Evolutionary conservation across 1,140 invertebrate species (phyloP).

Genomic region (Macrostomum lignano): DNA sequence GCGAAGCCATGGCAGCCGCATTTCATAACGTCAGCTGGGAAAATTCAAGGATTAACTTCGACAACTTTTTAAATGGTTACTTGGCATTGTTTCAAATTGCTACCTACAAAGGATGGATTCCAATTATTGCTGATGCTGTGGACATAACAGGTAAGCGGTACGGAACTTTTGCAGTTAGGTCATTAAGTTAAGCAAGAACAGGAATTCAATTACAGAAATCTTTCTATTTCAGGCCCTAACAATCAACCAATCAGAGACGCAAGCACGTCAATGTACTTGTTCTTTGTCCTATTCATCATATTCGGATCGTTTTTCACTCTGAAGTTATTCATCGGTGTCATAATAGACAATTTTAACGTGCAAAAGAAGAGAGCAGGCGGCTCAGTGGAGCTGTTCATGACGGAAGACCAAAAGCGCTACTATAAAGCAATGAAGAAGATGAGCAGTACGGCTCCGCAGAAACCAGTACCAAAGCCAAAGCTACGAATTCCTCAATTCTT

Average conservation of each 20-base stretch:
- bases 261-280: conserved; percentile 84
- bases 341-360: conserved; percentile 93
- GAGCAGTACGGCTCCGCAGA: conserved; percentile 83
- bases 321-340: conserved; percentile 87
- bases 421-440: conserved; percentile 99
- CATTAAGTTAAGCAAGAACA: conserved; percentile 78
- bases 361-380: conserved; percentile 95
- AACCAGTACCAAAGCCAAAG: conserved; percentile 72
- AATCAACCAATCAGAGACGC: conserved; percentile 69
- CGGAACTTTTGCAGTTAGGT: conserved; percentile 60
- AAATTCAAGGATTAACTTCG: conserved; percentile 87
- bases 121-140: conserved; percentile 92
- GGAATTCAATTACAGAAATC: conserved; percentile 90
- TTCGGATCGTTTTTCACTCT: conserved; percentile 88
- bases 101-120: conserved; percentile 55
- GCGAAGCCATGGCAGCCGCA: neutral
- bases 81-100: conserved; percentile 89
- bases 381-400: conserved; percentile 97
- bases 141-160: conserved; percentile 37
- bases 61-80: conserved; percentile 85
- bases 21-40: conserved; percentile 39
- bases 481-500: conserved; percentile 52
- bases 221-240: conserved; percentile 36
- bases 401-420: conserved; percentile 97
- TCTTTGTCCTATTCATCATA: conserved; percentile 89